Base-by-base conservation (phyloP, 1,140 invertebrate species). In the Pogonomyrmex californicus region DNA sequence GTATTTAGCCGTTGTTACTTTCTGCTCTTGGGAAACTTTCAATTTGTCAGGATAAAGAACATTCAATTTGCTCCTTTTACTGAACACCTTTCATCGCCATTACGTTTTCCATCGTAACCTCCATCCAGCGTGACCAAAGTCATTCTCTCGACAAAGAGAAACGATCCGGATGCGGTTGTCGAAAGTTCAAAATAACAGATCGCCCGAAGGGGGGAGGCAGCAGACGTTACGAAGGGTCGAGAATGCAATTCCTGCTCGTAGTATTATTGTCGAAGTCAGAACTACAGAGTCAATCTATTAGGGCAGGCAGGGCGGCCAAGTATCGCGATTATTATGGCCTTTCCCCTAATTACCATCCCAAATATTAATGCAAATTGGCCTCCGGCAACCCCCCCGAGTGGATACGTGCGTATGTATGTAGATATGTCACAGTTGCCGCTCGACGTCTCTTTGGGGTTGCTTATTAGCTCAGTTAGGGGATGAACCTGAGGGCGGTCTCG, bases 321-420 rank as follows among this genome's bases (percentile, higher is more conserved):
- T 91, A 90, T 91, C 91, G 77, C 89, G 92, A 93, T 93, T 93
- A 93, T 93, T 93, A 90, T 90, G 77, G 60, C 87, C 88, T 86
- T 82, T 62, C 65, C 85, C 88, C 91, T 93, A 94, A 94, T 94
- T 94, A 94, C 93, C 93, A 94, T 94, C 90, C 91, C 90, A 93
- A 93, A 93, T 93, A 94, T 92, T 91, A 94, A 94, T 93, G 92
- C 90, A 92, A 93, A 93, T 92, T 90, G 85, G 71, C 88, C 73
- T 86, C 66, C 41, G 86, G 86, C 79, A 68, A 68, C 62, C 70
- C 62, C 70, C 66, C 75, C 73, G 49, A 62, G 83, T 62, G 83
- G 88, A 77, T 88, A 85, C 47, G 54, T 56, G 56, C 56, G 47
- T 66, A 56, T 12, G 36, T 38, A 41, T 68, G 36, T 68, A 86